Conservation (phyloP, 2,797 vertebrate genomes). For the Artibeus lituratus region DNA sequence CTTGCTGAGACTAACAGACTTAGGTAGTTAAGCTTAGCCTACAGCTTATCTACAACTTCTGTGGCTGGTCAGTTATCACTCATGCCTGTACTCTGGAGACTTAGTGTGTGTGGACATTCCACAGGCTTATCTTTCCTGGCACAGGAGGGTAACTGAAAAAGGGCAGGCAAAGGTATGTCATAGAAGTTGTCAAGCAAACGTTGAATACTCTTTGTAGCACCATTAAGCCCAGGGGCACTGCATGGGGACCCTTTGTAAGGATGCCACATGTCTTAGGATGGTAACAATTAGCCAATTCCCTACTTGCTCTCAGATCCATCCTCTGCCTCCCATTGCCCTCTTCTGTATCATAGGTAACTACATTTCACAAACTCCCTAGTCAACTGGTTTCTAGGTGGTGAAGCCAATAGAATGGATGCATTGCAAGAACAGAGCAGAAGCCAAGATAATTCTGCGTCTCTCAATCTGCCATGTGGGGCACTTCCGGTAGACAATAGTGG, state of each 20-base stretch:
- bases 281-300: not conserved
- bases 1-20: not conserved
- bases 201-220: not conserved
- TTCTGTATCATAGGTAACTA: not conserved
- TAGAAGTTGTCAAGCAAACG: not conserved
- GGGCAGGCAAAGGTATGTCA: not conserved
- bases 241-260: not conserved
- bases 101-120: not conserved
- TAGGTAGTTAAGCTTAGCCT: not conserved
- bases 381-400: not conserved
- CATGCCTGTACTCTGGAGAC: not conserved
- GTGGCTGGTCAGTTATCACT: not conserved
- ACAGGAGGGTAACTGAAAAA: not conserved
- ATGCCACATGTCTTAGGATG: not conserved
- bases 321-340: not conserved
- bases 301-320: not conserved
- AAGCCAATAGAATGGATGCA: not conserved
- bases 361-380: not conserved
- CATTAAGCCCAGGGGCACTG: not conserved
- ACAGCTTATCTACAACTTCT: not conserved
- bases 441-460: not conserved
- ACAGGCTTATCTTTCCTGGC: not conserved
- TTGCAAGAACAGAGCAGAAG: not conserved
- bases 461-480: not conserved
- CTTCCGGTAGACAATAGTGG: not conserved